phyloP scores from a whole-genome alignment of 2,113 vertebrate species.

The Pteropus alecto region DNA sequence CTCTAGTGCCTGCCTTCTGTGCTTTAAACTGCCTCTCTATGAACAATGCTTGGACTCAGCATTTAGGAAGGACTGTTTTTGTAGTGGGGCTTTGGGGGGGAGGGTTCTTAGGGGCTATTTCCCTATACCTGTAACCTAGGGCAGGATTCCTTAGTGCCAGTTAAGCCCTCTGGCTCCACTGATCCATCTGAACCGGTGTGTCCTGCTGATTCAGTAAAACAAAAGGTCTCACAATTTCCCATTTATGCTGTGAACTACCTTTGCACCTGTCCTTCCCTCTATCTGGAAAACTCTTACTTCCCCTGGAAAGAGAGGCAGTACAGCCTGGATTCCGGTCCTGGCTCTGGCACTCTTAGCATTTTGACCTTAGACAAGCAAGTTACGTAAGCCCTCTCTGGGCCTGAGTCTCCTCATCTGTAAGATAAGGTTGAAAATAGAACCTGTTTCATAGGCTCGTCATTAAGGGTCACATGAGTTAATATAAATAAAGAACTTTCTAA shows the following conservation, averaged over 20 bases:
- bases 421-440: not conserved
- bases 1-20: not conserved
- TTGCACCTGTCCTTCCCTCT: not conserved
- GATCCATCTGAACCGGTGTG: too few species aligned
- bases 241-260: not conserved
- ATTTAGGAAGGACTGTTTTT: not conserved
- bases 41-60: not conserved
- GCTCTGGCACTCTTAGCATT: not conserved
- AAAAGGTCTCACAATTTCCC: not conserved
- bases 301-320: not conserved
- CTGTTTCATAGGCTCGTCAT: not conserved
- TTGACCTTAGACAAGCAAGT: not conserved
- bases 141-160: not conserved
- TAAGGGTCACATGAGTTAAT: not conserved
- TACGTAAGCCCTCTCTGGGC: not conserved
- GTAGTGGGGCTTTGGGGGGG: fast-evolving
- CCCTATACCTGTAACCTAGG: fast-evolving
- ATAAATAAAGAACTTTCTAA: not conserved
- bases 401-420: not conserved
- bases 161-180: not conserved
- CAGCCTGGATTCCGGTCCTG: not conserved
- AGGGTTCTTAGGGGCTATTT: not conserved
- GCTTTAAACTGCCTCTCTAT: fast-evolving
- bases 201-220: not conserved
- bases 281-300: not conserved